Evolutionary conservation across 2,797 vertebrate species (phyloP), one percentile per base, ranked within the genome.

Genomic region (Gymnodraco acuticeps): DNA sequence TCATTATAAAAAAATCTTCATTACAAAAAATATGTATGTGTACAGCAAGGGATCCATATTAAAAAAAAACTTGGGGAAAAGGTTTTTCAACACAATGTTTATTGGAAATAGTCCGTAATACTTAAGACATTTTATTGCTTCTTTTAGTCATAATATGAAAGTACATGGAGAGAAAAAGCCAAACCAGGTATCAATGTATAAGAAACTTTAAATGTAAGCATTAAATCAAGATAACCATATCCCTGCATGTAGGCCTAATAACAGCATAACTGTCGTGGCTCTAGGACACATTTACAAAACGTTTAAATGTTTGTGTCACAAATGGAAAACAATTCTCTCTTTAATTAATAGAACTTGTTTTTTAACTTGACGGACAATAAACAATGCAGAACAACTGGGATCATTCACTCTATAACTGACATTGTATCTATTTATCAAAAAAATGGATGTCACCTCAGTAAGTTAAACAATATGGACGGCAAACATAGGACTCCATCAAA

Each of bases 401-500:
- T 64, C 6, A 46, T 9, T 53, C 15, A 31, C 19, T 38, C 27
- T 1, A 1, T 8, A 50, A 23, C 19, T 46, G 42, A 27, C 56
- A 23, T 45, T 2, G 8, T 15, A 48, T 31, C 17, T 16, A 16
- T 48, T 20, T 15, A 27, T 27, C 15, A 58, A 62, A 0, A 8
- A 38, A 38, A 38, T 38, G 41, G 16, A 1, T 15, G 4, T 19
- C n/a, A 41, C 2, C 41, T n/a, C 8, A 48, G 15, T 3, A 27
- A 33, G 4, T 5, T 46, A 12, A 31, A 3, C 27, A n/a, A 42
- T 19, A 41, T 53, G 84, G 75, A 86, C 50, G 53, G 77, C 20
- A 75, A 43, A 81, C 51, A 46, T 4, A 27, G 23, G 23, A 72
- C 64, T 13, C 16, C 15, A 46, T 61, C 52, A 52, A 38, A 20